Conservation (phyloP, 23 tunicate species). For the Trididemnum miniatum region DNA sequence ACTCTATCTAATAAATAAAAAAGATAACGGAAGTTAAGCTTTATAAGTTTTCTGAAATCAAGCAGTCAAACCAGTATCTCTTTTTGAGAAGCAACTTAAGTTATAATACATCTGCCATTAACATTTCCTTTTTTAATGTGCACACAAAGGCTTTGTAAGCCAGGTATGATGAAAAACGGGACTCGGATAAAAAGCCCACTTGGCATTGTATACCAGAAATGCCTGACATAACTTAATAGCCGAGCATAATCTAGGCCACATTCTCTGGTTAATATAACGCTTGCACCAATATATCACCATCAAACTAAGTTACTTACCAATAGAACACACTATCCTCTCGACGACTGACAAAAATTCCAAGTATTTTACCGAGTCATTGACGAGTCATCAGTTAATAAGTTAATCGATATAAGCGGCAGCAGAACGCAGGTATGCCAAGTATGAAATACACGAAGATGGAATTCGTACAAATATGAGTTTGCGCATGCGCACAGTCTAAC, state of each 20-base stretch:
- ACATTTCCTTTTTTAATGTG: neutral
- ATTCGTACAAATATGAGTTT: conserved; percentile 59
- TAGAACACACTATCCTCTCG: conserved; percentile 11
- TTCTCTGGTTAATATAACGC: neutral
- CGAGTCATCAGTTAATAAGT: conserved; percentile 37
- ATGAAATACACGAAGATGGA: conserved; percentile 82
- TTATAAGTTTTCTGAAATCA: too few relatives aligned
- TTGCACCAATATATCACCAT: neutral
- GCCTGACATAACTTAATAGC: conserved; percentile 86
- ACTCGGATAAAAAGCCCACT: neutral
- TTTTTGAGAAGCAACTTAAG: too few relatives aligned
- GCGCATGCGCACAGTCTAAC: conserved; percentile 90
- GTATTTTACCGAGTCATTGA: conserved; percentile 28
- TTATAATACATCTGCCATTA: too few relatives aligned
- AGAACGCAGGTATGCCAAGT: conserved; percentile 75
- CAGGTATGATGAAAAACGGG: neutral
- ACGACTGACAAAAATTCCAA: conserved; percentile 1
- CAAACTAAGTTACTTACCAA: conserved; percentile 39
- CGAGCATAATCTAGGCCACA: neutral
- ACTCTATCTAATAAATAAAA: too few relatives aligned
- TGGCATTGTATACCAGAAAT: conserved; percentile 63
- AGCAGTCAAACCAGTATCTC: too few relatives aligned
- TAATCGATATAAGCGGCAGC: neutral
- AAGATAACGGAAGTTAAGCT: too few relatives aligned
- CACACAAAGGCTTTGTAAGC: neutral